Conservation (phyloP, 2,797 vertebrate species). For the Fistularia tabacaria region DNA sequence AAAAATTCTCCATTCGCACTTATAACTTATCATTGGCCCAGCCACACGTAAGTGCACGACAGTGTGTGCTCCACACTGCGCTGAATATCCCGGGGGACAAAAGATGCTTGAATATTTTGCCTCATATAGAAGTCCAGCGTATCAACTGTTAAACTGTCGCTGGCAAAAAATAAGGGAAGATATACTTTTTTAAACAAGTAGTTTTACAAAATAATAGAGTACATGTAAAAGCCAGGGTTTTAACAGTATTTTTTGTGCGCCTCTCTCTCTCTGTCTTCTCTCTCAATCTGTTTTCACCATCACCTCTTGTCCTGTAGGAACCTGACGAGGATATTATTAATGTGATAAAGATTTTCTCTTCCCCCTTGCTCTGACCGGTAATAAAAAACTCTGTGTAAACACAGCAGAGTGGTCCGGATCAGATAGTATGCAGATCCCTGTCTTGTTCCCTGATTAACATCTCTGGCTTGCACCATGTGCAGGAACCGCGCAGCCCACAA, state of each 20-base stretch:
- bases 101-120: no score
- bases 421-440: constrained; percentile 56
- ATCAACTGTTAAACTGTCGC: neutral
- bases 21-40: no score
- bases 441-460: constrained; percentile 63
- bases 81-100: no score
- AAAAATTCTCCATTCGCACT: no score
- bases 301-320: constrained; percentile 29
- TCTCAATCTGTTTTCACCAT: constrained; percentile 61
- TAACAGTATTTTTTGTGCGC: neutral
- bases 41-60: no score
- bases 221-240: neutral
- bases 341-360: constrained; percentile 62
- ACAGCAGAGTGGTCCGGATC: constrained; percentile 53
- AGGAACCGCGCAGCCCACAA: constrained; percentile 35
- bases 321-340: constrained; percentile 60
- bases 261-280: constrained; percentile 12
- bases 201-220: no score
- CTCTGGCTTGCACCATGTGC: constrained; percentile 44
- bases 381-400: constrained; percentile 59
- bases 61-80: no score
- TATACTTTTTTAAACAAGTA: no score
- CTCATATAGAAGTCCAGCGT: no score
- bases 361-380: constrained; percentile 53
- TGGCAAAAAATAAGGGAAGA: neutral